These are phyloP conservation scores for Dromiciops gliroides DNA, from an alignment of 2,113 vertebrate species.

Conservation along the genomic window DNA sequence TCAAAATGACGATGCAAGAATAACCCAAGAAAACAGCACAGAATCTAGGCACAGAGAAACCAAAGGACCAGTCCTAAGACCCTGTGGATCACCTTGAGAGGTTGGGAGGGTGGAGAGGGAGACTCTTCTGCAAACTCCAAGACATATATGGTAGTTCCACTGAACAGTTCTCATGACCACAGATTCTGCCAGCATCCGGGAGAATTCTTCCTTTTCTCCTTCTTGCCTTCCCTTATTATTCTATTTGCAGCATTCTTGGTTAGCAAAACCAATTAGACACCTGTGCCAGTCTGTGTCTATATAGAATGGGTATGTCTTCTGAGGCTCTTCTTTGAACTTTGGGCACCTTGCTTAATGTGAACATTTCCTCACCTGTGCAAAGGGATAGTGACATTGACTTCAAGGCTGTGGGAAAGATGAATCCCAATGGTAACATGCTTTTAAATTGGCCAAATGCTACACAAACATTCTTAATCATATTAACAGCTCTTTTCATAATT, in stretches of 20 bases:
- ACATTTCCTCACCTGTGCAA: slow-evolving; percentile 63
- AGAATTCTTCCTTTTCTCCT: neutral
- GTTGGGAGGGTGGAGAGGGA: no score
- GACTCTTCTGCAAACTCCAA: neutral
- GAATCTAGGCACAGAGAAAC: neutral
- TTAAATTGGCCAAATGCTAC: slow-evolving; percentile 51
- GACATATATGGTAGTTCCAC: no score
- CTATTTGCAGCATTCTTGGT: neutral
- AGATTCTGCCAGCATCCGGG: neutral
- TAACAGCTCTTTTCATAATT: slow-evolving; percentile 65
- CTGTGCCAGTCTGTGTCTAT: neutral
- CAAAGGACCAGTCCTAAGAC: neutral
- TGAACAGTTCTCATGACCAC: neutral
- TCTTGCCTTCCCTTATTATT: neutral
- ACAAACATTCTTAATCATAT: slow-evolving; percentile 56
- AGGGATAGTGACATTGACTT: slow-evolving; percentile 43
- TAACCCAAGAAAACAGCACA: neutral
- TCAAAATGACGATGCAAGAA: neutral
- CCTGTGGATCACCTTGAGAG: neutral
- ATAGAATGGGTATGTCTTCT: neutral
- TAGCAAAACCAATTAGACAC: neutral
- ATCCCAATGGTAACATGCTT: slow-evolving; percentile 66
- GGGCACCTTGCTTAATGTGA: slow-evolving; percentile 56
- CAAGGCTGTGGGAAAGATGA: slow-evolving; percentile 56
- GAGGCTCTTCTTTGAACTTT: slow-evolving; percentile 62